phyloP scores from a whole-genome alignment of 2,888 invertebrate species.

The Eilema caniola region DNA sequence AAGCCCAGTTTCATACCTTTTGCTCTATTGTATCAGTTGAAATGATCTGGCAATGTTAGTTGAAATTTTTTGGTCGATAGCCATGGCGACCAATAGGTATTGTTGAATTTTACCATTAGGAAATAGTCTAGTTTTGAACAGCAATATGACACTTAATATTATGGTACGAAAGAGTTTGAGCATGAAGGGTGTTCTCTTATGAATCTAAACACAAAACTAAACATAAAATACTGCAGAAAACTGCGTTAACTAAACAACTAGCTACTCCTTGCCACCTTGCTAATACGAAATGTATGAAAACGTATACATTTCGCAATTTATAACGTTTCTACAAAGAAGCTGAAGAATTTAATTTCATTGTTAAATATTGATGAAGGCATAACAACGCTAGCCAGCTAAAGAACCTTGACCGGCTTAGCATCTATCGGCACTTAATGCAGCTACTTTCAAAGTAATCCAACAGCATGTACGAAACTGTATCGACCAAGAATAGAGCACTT shows the following conservation, averaged over 20 bases:
- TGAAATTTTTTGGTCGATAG: neutral
- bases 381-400: neutral
- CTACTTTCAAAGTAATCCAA: slow-evolving; percentile 14
- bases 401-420: slow-evolving; percentile 10
- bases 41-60: neutral
- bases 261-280: neutral
- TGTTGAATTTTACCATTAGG: no score
- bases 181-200: no score
- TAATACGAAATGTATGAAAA: neutral
- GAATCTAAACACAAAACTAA: no score
- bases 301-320: neutral
- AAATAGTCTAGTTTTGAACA: no score
- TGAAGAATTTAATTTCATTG: neutral
- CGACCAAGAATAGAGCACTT: slow-evolving; percentile 45
- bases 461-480: slow-evolving; percentile 27
- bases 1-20: neutral
- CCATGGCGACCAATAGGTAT: no score
- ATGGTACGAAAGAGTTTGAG: no score
- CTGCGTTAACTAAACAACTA: neutral
- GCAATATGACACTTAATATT: no score
- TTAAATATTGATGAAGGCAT: neutral
- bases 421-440: slow-evolving; percentile 9
- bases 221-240: no score
- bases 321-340: neutral
- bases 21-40: neutral